phyloP scores from a whole-genome alignment of 2,797 vertebrate genomes.

The Melanotaenia maccullochi region DNA sequence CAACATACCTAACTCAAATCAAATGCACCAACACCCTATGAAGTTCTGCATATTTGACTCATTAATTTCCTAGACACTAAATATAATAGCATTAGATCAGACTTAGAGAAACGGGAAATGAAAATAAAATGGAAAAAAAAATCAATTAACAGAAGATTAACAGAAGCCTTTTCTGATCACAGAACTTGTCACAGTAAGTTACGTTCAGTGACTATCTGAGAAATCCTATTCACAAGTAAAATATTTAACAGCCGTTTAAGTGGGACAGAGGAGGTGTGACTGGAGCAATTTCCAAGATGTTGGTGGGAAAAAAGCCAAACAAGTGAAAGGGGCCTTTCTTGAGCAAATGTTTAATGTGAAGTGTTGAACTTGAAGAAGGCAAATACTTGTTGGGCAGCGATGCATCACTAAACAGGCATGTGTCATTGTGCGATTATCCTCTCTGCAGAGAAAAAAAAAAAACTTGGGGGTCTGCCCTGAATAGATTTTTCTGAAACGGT shows the following conservation, averaged over 20 bases:
- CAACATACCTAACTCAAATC: too few relatives aligned
- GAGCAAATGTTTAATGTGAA: conserved; percentile 75
- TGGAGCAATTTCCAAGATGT: conserved; percentile 34
- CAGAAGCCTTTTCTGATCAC: conserved; percentile 1
- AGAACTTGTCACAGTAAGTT: conserved; percentile 1
- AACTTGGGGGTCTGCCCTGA: conserved; percentile 58
- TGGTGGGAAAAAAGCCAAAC: conserved; percentile 28
- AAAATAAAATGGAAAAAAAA: not conserved
- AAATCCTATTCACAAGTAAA: not conserved
- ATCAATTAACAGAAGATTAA: not conserved
- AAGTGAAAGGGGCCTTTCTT: conserved; percentile 48
- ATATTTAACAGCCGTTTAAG: conserved; percentile 25
- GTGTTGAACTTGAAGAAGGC: conserved; percentile 73
- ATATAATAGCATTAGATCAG: not conserved
- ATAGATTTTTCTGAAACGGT: conserved; percentile 59
- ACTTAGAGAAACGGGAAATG: not conserved
- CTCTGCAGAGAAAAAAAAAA: conserved; percentile 44
- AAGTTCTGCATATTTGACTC: too few relatives aligned
- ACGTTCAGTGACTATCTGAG: not conserved
- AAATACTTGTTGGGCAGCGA: conserved; percentile 74
- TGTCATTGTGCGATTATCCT: conserved; percentile 74
- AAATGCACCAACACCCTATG: too few relatives aligned
- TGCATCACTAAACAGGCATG: conserved; percentile 71
- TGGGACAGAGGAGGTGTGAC: conserved; percentile 1
- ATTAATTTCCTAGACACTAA: not conserved